Evolutionary conservation across 2,888 invertebrate species (phyloP).

Genomic region (Patella ulyssiponensis): DNA sequence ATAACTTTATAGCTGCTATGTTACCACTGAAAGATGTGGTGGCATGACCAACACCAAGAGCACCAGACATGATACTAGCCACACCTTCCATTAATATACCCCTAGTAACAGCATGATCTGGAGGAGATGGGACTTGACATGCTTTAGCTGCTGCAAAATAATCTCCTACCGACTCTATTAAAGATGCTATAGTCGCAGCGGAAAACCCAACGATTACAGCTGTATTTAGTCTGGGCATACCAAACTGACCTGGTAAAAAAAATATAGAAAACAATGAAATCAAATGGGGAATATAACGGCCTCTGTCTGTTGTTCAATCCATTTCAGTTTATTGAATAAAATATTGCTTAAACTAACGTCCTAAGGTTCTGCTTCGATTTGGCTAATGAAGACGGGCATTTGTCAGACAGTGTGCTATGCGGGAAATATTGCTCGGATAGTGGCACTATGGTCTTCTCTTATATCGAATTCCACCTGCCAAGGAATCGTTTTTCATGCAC

Average conservation of each 20-base stretch:
- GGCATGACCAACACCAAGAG: conserved; percentile 56
- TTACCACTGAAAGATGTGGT: conserved; percentile 57
- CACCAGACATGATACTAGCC: conserved; percentile 53
- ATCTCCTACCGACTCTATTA: conserved; percentile 59
- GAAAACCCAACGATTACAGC: conserved; percentile 54
- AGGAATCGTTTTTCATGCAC: too few relatives aligned
- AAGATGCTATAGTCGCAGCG: conserved; percentile 49
- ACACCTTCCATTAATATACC: conserved; percentile 58
- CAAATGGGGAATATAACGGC: too few relatives aligned
- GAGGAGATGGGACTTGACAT: conserved; percentile 46
- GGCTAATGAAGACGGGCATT: too few relatives aligned
- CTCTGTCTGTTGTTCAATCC: too few relatives aligned
- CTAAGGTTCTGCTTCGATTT: too few relatives aligned
- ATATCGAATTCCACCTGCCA: too few relatives aligned
- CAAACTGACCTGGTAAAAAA: conserved; percentile 58
- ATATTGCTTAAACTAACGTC: too few relatives aligned
- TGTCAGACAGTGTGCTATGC: too few relatives aligned
- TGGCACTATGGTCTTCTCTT: too few relatives aligned
- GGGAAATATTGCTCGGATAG: too few relatives aligned
- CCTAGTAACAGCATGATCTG: conserved; percentile 56
- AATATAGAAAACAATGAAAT: neutral
- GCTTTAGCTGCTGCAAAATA: conserved; percentile 52
- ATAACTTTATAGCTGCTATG: conserved; percentile 44
- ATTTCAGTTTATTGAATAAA: too few relatives aligned
- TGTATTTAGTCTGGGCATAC: conserved; percentile 47